phyloP scores from a whole-genome alignment of 2,113 vertebrate genomes.

The Lasiurus cinereus region DNA sequence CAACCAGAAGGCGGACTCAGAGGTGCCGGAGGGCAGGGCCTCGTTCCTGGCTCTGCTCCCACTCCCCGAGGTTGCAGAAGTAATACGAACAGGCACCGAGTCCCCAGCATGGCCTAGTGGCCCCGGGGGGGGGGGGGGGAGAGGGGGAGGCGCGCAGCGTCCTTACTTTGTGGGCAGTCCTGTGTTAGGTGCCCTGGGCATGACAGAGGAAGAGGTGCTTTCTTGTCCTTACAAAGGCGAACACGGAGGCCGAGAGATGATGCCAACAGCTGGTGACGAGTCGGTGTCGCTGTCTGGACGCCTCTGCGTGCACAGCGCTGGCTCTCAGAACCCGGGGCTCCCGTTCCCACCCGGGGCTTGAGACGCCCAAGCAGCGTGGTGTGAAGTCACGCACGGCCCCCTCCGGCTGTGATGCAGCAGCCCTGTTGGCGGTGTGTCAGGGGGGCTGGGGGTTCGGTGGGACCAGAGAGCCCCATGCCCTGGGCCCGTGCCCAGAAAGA shows the following conservation, averaged over 20 bases:
- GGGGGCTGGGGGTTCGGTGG: background rate
- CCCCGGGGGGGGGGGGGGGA: background rate
- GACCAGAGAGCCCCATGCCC: background rate
- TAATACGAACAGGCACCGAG: background rate
- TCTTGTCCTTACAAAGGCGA: background rate
- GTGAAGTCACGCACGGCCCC: background rate
- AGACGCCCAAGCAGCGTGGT: background rate
- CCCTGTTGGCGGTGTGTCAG: background rate
- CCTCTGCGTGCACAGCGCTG: background rate
- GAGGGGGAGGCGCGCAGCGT: background rate
- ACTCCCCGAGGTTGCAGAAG: background rate
- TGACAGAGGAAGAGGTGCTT: background rate
- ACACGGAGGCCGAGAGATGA: background rate
- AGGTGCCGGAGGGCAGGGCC: background rate
- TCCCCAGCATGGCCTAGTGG: background rate
- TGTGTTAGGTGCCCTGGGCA: background rate
- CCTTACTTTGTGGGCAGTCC: background rate
- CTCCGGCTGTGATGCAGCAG: background rate
- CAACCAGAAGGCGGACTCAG: background rate
- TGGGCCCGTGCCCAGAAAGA: slow-evolving; percentile 29
- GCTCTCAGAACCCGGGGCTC: background rate
- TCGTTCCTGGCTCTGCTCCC: background rate
- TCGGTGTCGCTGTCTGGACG: background rate
- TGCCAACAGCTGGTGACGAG: background rate
- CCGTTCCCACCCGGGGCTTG: background rate